Evolutionary conservation across 2,888 invertebrate species (phyloP).

Genomic region (Trissolcus brochymenae): DNA sequence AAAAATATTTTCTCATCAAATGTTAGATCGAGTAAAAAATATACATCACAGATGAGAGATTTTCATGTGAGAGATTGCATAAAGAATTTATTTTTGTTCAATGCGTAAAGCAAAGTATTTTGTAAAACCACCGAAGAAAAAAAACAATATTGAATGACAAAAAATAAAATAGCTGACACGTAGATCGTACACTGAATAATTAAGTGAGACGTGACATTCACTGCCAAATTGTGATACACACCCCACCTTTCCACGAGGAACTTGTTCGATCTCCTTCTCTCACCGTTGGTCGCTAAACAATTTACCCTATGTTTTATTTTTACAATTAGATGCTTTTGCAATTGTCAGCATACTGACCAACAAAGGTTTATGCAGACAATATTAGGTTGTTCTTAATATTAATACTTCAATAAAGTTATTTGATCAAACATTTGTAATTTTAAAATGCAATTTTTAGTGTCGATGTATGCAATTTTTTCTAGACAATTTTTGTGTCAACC

Average conservation of each 20-base stretch:
- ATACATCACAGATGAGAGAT: conserved; percentile 31
- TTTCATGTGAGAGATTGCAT: conserved; percentile 18
- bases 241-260: conserved; percentile 68
- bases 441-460: no score
- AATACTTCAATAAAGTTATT: no score
- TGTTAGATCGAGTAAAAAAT: conserved; percentile 24
- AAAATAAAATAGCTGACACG: conserved; percentile 37
- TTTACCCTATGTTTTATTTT: no score
- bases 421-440: no score
- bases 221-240: conserved; percentile 76
- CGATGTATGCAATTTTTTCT: no score
- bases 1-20: conserved; percentile 51
- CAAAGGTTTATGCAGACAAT: no score
- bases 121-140: conserved; percentile 42
- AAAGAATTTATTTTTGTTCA: conserved; percentile 48
- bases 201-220: conserved; percentile 71
- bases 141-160: not conserved
- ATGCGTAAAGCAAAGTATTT: conserved; percentile 39
- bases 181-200: conserved; percentile 61
- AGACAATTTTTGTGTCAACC: no score
- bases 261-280: conserved; percentile 15
- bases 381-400: no score
- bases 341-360: no score
- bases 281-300: no score
- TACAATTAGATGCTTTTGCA: no score